phyloP scores from a whole-genome alignment of 2,113 vertebrate genomes.

The Elephas maximus region DNA sequence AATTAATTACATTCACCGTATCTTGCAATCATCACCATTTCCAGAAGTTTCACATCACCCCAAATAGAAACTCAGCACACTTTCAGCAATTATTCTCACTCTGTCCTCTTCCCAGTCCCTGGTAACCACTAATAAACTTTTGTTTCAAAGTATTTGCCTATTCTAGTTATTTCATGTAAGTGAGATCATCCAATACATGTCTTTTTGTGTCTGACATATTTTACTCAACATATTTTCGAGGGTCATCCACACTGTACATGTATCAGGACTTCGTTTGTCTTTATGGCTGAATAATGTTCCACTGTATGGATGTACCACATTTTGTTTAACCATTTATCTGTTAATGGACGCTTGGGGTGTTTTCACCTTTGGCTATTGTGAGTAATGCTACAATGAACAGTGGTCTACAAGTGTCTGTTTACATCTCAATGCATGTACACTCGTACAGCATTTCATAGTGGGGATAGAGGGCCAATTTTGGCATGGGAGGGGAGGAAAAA shows the following conservation, averaged over 20 bases:
- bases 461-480: neutral
- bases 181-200: neutral
- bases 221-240: neutral
- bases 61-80: neutral
- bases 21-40: neutral
- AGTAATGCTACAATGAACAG: neutral
- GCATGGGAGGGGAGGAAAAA: neutral
- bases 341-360: neutral
- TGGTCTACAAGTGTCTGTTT: neutral
- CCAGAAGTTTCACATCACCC: neutral
- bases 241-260: neutral
- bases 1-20: neutral
- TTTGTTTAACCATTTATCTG: neutral
- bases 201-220: neutral
- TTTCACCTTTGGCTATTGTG: neutral
- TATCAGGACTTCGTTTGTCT: neutral
- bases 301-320: neutral
- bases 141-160: neutral
- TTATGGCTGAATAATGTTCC: neutral
- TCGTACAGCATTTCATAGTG: neutral
- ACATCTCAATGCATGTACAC: accelerated
- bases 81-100: neutral
- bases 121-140: neutral
- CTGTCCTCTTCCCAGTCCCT: neutral
- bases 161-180: neutral